A percentile compares a stretch with the other conserved stretches of the same genome.
Conservation (phyloP, 1,140 invertebrate genomes). For the Eriosoma lanigerum region DNA sequence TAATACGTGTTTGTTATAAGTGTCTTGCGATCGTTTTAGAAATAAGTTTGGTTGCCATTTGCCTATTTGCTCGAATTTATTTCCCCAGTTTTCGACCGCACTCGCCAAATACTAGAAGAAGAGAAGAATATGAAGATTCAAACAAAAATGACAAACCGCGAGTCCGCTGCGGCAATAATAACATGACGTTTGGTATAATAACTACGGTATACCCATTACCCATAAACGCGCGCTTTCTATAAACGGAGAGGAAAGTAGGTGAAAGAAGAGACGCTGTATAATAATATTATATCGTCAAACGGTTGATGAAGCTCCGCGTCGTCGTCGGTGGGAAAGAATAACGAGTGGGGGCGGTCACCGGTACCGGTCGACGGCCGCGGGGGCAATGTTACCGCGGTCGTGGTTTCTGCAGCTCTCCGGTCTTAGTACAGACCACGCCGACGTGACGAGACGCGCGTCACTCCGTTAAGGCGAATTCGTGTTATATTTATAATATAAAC, state of each 20-base stretch:
- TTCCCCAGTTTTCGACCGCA: too few species aligned
- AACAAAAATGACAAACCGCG: not conserved
- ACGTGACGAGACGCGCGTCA: not conserved
- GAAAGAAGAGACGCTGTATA: slow-evolving; percentile 38
- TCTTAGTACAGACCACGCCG: slow-evolving; percentile 3
- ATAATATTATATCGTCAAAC: too few species aligned
- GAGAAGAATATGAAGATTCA: not conserved
- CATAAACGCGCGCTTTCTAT: not conserved
- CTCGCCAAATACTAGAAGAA: too few species aligned
- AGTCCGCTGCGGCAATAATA: not conserved
- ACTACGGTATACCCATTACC: not conserved
- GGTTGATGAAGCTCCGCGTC: too few species aligned
- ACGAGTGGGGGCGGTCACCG: not conserved
- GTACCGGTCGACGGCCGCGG: slow-evolving; percentile 38
- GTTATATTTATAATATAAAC: too few species aligned
- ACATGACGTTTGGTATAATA: not conserved
- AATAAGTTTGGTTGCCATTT: too few species aligned
- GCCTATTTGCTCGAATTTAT: too few species aligned
- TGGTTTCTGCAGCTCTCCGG: slow-evolving; percentile 21
- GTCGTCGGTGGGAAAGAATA: not conserved
- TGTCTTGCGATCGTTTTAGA: too few species aligned
- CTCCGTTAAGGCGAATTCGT: too few species aligned
- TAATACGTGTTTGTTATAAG: too few species aligned
- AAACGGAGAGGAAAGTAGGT: slow-evolving; percentile 44
- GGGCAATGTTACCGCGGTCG: slow-evolving; percentile 1